phyloP scores from a whole-genome alignment of 2,888 invertebrate genomes.

The Xestia xanthographa region DNA sequence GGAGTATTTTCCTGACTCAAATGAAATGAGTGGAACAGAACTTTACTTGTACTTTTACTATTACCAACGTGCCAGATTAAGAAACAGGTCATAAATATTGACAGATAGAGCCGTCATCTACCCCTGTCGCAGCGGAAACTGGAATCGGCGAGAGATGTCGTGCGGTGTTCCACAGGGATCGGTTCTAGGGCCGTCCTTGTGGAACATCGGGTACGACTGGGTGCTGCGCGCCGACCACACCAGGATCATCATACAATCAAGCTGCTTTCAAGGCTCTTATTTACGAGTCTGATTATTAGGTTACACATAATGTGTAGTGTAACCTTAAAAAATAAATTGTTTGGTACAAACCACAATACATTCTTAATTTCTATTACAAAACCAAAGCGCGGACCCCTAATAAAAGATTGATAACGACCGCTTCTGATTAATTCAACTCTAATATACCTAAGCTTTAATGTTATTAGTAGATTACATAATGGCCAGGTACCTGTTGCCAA shows the following conservation, averaged over 20 bases:
- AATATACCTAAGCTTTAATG: constrained; percentile 51
- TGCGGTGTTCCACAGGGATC: too few relatives aligned
- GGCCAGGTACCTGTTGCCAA: constrained; percentile 44
- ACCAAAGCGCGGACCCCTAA: constrained; percentile 17
- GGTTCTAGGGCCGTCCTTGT: too few relatives aligned
- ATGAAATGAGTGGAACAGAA: not conserved
- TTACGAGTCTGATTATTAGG: not conserved
- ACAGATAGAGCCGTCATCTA: too few relatives aligned
- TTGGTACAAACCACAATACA: not conserved
- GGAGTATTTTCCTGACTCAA: not conserved
- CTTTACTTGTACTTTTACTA: not conserved
- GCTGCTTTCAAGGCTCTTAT: not conserved
- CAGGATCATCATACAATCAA: not conserved
- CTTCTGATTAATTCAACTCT: constrained; percentile 52
- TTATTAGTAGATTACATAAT: constrained; percentile 61
- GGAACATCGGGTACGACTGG: too few relatives aligned
- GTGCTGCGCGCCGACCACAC: too few relatives aligned
- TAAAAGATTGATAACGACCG: constrained; percentile 56
- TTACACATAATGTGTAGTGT: not conserved
- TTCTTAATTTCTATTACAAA: not conserved
- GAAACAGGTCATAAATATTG: not conserved
- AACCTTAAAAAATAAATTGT: not conserved
- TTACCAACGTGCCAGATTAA: not conserved
- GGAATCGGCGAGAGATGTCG: too few relatives aligned
- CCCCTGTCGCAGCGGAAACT: too few relatives aligned